Conservation (phyloP, 1,140 invertebrate genomes). For the Lethrus apterus region DNA sequence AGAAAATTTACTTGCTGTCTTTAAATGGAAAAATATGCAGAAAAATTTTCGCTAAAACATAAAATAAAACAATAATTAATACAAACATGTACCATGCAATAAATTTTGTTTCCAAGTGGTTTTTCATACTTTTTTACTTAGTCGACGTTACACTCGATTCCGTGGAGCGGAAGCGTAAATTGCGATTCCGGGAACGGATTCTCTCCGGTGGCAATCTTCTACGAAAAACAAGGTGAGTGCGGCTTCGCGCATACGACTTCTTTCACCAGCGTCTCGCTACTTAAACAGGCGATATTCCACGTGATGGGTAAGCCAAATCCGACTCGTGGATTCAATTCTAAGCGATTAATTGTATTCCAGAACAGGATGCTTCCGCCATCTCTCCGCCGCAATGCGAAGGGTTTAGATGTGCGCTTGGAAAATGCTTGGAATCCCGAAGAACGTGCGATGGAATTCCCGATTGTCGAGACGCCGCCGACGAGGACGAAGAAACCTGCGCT, state of each 20-base stretch:
- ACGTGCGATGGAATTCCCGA: constrained; percentile 65
- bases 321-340: neutral
- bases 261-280: constrained; percentile 26
- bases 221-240: constrained; percentile 45
- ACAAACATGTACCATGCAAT: no score
- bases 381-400: constrained; percentile 46
- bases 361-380: neutral
- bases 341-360: neutral
- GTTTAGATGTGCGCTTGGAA: constrained; percentile 59
- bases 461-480: constrained; percentile 62
- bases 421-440: constrained; percentile 54
- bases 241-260: constrained; percentile 37
- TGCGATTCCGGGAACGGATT: constrained; percentile 52
- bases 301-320: constrained; percentile 21
- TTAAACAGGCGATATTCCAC: constrained; percentile 22
- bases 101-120: no score
- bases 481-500: constrained; percentile 46
- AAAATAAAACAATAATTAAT: no score
- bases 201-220: constrained; percentile 54
- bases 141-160: no score
- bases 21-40: no score
- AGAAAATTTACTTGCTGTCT: no score
- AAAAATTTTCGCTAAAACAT: no score
- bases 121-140: no score
- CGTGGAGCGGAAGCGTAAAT: constrained; percentile 53